Percentiles rank a stretch among this genome's conserved stretches.
Evolutionary conservation across 2,888 invertebrate genomes (phyloP).

Genomic region (Andrena bicolor): DNA sequence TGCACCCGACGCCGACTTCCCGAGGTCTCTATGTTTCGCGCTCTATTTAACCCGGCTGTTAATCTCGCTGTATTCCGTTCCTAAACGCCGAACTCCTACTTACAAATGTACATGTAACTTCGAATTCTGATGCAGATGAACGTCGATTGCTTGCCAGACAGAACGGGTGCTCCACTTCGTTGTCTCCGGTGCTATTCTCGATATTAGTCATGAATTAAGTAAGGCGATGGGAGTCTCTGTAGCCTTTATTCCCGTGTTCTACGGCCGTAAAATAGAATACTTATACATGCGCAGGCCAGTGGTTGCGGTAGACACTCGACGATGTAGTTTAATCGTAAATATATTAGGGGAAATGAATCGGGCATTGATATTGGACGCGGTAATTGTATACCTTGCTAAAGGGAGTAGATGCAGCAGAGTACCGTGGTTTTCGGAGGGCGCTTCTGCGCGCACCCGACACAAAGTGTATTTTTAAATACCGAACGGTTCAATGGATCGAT

Average conservation of each 20-base stretch:
- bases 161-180: neutral
- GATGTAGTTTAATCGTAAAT: slow-evolving; percentile 10
- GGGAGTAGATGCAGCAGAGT: too few species aligned
- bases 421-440: neutral
- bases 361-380: neutral
- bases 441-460: neutral
- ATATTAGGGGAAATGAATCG: slow-evolving; percentile 19
- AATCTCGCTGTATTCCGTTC: too few species aligned
- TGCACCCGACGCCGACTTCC: too few species aligned
- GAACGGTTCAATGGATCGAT: neutral
- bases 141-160: neutral
- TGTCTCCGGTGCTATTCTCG: neutral
- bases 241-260: neutral
- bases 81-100: too few species aligned
- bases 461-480: neutral
- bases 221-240: neutral
- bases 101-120: too few species aligned
- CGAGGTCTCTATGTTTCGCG: too few species aligned
- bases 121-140: too few species aligned
- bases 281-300: neutral
- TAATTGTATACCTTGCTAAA: neutral
- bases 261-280: neutral
- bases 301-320: neutral
- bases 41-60: too few species aligned
- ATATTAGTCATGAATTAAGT: slow-evolving; percentile 8